A percentile compares a stretch with the other conserved stretches of the same genome.
These are phyloP conservation scores for Desmophyllum pertusum DNA, from an alignment of 92 coral and sea anemone genomes.

Conservation along the genomic window DNA sequence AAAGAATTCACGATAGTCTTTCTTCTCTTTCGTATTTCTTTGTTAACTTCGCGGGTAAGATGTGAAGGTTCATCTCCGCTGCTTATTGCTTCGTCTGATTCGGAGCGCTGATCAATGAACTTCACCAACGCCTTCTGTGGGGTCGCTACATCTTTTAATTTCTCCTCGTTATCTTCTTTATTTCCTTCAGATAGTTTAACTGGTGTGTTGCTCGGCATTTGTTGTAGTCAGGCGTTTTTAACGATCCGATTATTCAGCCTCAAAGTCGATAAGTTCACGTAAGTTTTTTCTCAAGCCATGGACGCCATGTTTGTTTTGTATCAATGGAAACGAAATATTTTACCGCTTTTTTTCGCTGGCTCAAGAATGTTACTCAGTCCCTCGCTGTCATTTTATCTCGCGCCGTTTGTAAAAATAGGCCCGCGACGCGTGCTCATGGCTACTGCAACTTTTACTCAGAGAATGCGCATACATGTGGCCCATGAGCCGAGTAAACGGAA, in stretches of 20 bases:
- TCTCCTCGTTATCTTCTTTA: not conserved
- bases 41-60: conserved; percentile 66
- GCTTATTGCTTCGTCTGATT: conserved; percentile 62
- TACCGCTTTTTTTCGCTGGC: conserved; percentile 31
- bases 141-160: not conserved
- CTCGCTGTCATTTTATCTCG: too few species aligned
- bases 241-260: not conserved
- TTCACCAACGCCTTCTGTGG: conserved; percentile 10
- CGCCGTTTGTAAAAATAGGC: too few species aligned
- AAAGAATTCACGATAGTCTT: conserved; percentile 93
- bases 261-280: not conserved
- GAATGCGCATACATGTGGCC: too few species aligned
- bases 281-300: not conserved
- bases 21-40: conserved; percentile 75
- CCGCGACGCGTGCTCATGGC: too few species aligned
- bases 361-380: conserved; percentile 10
- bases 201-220: conserved; percentile 29
- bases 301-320: conserved; percentile 43
- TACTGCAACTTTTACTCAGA: too few species aligned
- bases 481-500: too few species aligned
- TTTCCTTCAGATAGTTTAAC: conserved; percentile 9
- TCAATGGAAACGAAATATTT: conserved; percentile 36
- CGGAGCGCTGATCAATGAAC: conserved; percentile 19
- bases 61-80: conserved; percentile 52
- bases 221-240: not conserved